Percentiles rank a stretch among this genome's conserved stretches.
These are phyloP conservation scores for Gambusia affinis DNA, from an alignment of 2,113 vertebrate genomes.

Conservation along the genomic window DNA sequence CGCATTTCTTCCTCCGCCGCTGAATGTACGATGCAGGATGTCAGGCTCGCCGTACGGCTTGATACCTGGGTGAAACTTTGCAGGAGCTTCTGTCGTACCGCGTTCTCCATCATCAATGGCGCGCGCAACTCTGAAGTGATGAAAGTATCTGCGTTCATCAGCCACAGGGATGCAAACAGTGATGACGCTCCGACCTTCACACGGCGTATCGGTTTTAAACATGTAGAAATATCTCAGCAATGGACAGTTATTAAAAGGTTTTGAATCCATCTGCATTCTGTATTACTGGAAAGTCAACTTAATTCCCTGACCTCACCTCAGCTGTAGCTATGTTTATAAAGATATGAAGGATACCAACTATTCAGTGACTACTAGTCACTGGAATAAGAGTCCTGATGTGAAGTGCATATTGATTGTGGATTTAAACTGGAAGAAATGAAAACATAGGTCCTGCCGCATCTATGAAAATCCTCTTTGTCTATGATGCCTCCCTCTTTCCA, in stretches of 20 bases:
- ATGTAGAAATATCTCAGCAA: not conserved
- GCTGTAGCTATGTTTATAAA: not conserved
- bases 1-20: slow-evolving; percentile 70
- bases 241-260: not conserved
- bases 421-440: not conserved
- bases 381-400: not conserved
- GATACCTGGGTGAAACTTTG: slow-evolving; percentile 45
- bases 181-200: slow-evolving; percentile 1
- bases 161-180: not conserved
- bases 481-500: not conserved
- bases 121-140: slow-evolving; percentile 8
- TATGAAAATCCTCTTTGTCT: not conserved
- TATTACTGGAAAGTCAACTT: not conserved
- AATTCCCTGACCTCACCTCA: not conserved
- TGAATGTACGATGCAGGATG: slow-evolving; percentile 73
- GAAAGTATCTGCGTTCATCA: slow-evolving; percentile 31
- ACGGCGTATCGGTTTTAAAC: not conserved
- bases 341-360: not conserved
- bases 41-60: slow-evolving; percentile 53
- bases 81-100: slow-evolving; percentile 23
- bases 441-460: not conserved
- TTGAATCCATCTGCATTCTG: not conserved
- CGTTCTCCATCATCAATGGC: slow-evolving; percentile 5
- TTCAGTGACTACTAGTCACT: not conserved
- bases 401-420: not conserved